phyloP scores from a whole-genome alignment of 2,888 invertebrate genomes.

The Eilema depressum region DNA sequence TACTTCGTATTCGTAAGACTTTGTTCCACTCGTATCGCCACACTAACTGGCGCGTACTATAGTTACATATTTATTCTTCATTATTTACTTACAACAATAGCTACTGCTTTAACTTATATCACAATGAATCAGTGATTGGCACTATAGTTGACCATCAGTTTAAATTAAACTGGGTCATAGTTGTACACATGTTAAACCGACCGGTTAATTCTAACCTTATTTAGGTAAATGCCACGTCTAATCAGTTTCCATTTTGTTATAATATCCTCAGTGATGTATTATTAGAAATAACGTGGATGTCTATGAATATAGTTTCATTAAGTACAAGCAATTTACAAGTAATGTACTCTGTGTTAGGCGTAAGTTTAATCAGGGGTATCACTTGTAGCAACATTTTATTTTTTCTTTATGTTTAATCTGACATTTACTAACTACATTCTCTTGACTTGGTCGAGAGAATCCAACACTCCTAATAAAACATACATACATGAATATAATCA shows the following conservation, averaged over 20 bases:
- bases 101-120: neutral
- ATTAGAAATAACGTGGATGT: conserved; percentile 52
- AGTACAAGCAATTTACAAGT: conserved; percentile 56
- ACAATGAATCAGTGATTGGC: conserved; percentile 6
- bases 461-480: too few relatives aligned
- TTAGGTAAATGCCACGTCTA: conserved; percentile 22
- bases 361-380: conserved; percentile 53
- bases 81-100: neutral
- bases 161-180: neutral
- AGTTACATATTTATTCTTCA: too few relatives aligned
- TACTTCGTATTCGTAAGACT: too few relatives aligned
- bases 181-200: neutral
- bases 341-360: conserved; percentile 48
- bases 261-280: conserved; percentile 22
- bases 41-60: too few relatives aligned
- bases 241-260: conserved; percentile 19
- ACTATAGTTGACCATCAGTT: neutral
- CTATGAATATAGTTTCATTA: conserved; percentile 61
- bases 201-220: conserved; percentile 1
- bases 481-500: too few relatives aligned
- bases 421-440: too few relatives aligned
- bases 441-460: too few relatives aligned
- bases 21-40: too few relatives aligned
- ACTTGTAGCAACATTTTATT: neutral
- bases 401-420: too few relatives aligned